A percentile compares a stretch with the other conserved stretches of the same genome.
These are phyloP conservation scores for Pocillopora meandrina DNA, from an alignment of 92 coral and sea anemone species.

Conservation along the genomic window DNA sequence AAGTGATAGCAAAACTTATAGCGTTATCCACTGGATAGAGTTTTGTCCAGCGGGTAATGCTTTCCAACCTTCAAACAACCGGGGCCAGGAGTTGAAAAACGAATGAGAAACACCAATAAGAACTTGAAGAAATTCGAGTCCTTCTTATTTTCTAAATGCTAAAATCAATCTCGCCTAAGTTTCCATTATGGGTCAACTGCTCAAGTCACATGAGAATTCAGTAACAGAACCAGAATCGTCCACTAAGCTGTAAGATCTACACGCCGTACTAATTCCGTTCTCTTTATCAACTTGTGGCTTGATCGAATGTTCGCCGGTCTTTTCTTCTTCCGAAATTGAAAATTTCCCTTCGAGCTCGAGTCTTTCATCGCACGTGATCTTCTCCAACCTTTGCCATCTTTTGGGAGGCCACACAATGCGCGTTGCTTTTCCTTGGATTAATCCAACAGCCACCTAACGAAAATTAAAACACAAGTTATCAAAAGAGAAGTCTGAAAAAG, in stretches of 20 bases:
- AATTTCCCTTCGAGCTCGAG: not conserved
- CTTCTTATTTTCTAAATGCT: not conserved
- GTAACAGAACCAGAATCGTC: slow-evolving; percentile 17
- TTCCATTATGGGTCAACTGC: not conserved
- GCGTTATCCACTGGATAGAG: too few species aligned
- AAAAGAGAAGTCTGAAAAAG: too few species aligned
- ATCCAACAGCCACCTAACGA: slow-evolving; percentile 21
- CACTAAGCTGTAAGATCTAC: not conserved
- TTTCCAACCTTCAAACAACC: too few species aligned
- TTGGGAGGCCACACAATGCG: slow-evolving; percentile 33
- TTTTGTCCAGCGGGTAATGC: too few species aligned
- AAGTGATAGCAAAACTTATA: too few species aligned
- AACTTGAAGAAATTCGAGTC: not conserved
- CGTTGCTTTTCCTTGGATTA: slow-evolving; percentile 36
- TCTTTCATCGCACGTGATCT: slow-evolving; percentile 2
- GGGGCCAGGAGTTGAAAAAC: too few species aligned
- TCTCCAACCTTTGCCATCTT: slow-evolving; percentile 36
- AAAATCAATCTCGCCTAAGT: not conserved
- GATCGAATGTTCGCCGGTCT: not conserved
- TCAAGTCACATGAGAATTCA: not conserved
- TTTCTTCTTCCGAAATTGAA: not conserved
- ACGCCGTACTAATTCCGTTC: not conserved
- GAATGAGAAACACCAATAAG: not conserved
- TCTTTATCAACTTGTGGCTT: not conserved
- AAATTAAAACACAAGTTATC: not conserved